phyloP scores from a whole-genome alignment of 2,797 vertebrate genomes.

The Argentina silus region DNA sequence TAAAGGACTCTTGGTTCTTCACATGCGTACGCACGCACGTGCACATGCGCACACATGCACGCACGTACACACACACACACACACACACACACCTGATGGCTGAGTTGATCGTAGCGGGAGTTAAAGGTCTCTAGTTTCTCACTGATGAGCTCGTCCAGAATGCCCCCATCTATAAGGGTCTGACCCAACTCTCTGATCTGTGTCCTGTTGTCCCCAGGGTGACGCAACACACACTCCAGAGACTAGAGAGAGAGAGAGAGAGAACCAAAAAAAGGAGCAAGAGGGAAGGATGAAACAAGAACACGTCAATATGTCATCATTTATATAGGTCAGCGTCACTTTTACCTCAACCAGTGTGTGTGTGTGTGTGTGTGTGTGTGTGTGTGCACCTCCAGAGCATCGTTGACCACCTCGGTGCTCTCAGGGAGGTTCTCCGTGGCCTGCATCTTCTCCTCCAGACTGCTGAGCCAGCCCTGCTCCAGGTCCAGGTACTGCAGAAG shows the following conservation, averaged over 20 bases:
- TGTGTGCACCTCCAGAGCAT: conserved; percentile 87
- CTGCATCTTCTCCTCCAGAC: conserved; percentile 85
- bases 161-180: conserved; percentile 95
- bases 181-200: conserved; percentile 97
- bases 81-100: conserved; percentile 81
- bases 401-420: conserved; percentile 79
- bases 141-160: conserved; percentile 96
- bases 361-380: conserved; percentile 17
- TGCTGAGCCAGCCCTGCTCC: conserved; percentile 90
- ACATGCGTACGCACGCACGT: conserved; percentile 3
- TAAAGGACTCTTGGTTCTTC: background rate
- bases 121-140: conserved; percentile 96
- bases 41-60: background rate
- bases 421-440: conserved; percentile 83
- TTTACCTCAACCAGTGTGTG: conserved; percentile 5
- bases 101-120: conserved; percentile 88
- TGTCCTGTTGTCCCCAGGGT: conserved; percentile 96
- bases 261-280: conserved; percentile 35
- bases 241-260: conserved; percentile 57
- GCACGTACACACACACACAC: background rate
- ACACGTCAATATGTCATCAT: background rate
- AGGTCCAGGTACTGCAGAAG: conserved; percentile 93
- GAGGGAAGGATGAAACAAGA: background rate
- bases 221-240: conserved; percentile 90
- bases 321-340: background rate